phyloP scores from a whole-genome alignment of 2,888 invertebrate genomes.

The Drosophila austrosaltans region DNA sequence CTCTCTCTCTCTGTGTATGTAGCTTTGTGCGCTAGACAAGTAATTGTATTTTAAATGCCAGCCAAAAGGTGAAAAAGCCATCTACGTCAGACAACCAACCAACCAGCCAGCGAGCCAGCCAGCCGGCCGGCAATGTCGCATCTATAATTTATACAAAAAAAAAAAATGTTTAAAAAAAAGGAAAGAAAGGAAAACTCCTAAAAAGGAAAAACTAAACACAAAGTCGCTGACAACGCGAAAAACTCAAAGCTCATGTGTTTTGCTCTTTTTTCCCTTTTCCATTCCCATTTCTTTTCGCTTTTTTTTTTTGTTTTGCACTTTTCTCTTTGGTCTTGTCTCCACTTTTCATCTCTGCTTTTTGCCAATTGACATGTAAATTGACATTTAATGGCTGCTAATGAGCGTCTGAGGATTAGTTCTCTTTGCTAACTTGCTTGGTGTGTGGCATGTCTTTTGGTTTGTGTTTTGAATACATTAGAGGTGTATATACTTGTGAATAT shows the following conservation, averaged over 20 bases:
- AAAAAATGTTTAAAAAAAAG: constrained; percentile 25
- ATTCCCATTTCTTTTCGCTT: constrained; percentile 7
- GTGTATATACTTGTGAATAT: background rate
- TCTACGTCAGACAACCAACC: constrained; percentile 9
- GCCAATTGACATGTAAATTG: constrained; percentile 82
- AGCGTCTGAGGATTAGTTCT: constrained; percentile 73
- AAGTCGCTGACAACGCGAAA: constrained; percentile 62
- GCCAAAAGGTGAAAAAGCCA: constrained; percentile 57
- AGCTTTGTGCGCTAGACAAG: constrained; percentile 50
- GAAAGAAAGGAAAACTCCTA: background rate
- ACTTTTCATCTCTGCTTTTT: constrained; percentile 51
- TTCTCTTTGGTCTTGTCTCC: constrained; percentile 47
- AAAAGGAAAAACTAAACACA: constrained; percentile 46
- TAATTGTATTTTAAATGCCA: constrained; percentile 81
- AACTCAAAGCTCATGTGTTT: constrained; percentile 68
- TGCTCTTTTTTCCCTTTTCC: constrained; percentile 26
- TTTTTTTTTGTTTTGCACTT: constrained; percentile 17
- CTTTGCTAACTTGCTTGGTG: constrained; percentile 14
- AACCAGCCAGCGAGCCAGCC: constrained; percentile 21
- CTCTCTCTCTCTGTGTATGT: constrained; percentile 2
- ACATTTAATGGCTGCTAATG: constrained; percentile 81
- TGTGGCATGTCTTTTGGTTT: constrained; percentile 33
- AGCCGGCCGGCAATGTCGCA: constrained; percentile 57
- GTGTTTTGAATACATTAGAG: constrained; percentile 30
- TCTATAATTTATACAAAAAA: constrained; percentile 75